phyloP scores from a whole-genome alignment of 2,888 invertebrate genomes.

The Ligdia adustata region DNA sequence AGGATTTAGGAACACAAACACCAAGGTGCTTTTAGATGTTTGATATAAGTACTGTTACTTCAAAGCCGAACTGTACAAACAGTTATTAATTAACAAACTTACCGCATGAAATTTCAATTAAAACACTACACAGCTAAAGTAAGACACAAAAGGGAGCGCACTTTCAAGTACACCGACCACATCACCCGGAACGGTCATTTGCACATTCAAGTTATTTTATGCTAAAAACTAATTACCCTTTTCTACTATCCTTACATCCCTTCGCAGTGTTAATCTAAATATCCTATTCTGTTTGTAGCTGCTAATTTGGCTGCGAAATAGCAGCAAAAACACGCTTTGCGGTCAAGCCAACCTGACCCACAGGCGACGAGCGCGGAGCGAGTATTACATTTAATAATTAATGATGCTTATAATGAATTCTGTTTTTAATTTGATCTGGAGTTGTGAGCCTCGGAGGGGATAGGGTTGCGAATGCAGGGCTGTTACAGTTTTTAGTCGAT shows the following conservation, averaged over 20 bases:
- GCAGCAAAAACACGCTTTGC: conserved; percentile 67
- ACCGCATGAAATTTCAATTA: conserved; percentile 6
- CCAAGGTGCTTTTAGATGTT: conserved; percentile 10
- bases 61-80: conserved; percentile 5
- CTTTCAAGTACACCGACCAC: conserved; percentile 17
- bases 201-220: conserved; percentile 44
- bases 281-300: conserved; percentile 73
- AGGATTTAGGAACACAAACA: too few relatives aligned
- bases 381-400: conserved; percentile 76
- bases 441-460: conserved; percentile 45
- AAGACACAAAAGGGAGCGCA: conserved; percentile 8
- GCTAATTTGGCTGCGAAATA: conserved; percentile 63
- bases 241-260: conserved; percentile 47
- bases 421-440: conserved; percentile 76
- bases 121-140: conserved; percentile 2
- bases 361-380: conserved; percentile 40
- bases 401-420: conserved; percentile 78
- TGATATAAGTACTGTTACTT: background rate
- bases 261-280: conserved; percentile 71
- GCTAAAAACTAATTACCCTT: conserved; percentile 57
- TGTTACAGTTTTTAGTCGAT: conserved; percentile 20
- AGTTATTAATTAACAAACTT: conserved; percentile 7
- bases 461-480: conserved; percentile 23
- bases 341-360: conserved; percentile 53
- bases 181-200: conserved; percentile 20